A percentile compares a stretch with the other conserved stretches of the same genome.
These are phyloP conservation scores for Ondatra zibethicus DNA, from an alignment of 2,113 vertebrate species.

Conservation along the genomic window DNA sequence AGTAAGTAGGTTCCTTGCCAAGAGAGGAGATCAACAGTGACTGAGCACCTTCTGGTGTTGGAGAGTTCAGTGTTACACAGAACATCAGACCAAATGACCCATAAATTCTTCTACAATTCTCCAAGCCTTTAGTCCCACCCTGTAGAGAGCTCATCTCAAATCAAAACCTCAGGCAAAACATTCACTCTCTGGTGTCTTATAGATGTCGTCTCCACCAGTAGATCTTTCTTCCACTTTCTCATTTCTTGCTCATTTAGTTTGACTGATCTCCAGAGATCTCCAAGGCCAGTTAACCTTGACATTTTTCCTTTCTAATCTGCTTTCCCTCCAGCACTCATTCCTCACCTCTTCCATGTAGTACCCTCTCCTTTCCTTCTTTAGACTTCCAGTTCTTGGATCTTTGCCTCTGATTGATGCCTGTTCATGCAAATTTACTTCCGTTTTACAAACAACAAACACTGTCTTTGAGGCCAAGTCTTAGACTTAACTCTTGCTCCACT, in stretches of 20 bases:
- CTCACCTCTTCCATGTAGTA: background rate
- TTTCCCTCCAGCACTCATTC: background rate
- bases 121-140: background rate
- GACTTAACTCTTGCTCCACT: background rate
- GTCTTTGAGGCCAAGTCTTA: background rate
- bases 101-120: background rate
- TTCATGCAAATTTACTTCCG: background rate
- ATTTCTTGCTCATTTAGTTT: background rate
- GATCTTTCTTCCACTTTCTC: background rate
- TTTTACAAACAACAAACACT: background rate
- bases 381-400: background rate
- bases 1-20: background rate
- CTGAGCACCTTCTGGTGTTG: background rate
- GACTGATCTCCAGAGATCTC: background rate
- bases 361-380: background rate
- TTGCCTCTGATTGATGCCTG: background rate
- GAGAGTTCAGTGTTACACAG: background rate
- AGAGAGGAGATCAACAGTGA: background rate
- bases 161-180: background rate
- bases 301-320: background rate
- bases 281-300: background rate
- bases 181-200: too few relatives aligned
- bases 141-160: background rate
- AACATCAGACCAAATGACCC: background rate
- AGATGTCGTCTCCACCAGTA: background rate